Conservation (phyloP, 2,888 invertebrate species). For the Caenorhabditis sp. region DNA sequence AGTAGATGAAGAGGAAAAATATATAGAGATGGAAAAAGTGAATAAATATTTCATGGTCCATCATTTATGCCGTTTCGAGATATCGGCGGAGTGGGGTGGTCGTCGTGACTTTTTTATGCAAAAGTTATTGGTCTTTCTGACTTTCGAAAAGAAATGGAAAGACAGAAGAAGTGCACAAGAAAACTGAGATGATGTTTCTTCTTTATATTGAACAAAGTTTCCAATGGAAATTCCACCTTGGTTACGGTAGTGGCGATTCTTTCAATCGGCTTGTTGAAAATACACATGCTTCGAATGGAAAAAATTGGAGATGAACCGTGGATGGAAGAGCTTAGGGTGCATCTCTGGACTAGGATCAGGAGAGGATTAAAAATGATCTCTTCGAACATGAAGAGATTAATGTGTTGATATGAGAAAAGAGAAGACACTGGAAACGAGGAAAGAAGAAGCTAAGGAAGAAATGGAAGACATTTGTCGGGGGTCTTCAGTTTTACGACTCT, state of each 20-base stretch:
- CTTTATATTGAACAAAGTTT: too few species aligned
- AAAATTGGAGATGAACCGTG: constrained; percentile 1
- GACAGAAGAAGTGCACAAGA: not conserved
- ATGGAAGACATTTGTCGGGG: constrained; percentile 49
- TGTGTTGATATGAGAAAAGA: constrained; percentile 22
- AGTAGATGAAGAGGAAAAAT: not conserved
- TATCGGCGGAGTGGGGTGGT: constrained; percentile 37
- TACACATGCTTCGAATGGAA: not conserved
- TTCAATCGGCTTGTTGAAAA: too few species aligned
- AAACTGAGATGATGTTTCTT: too few species aligned
- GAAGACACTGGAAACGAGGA: constrained; percentile 19
- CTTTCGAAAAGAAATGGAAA: not conserved
- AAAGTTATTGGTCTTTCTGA: not conserved
- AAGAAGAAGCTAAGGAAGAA: constrained; percentile 22
- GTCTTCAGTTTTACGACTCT: constrained; percentile 61
- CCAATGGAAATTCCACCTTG: too few species aligned
- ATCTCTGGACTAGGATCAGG: constrained; percentile 15
- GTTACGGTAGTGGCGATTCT: too few species aligned
- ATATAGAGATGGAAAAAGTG: constrained; percentile 28
- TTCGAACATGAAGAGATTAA: constrained; percentile 41
- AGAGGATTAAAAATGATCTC: constrained; percentile 59
- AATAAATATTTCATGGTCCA: constrained; percentile 62
- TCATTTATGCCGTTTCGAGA: constrained; percentile 57
- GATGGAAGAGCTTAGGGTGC: constrained; percentile 22
- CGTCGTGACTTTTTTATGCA: constrained; percentile 19